Percentiles rank a stretch among this genome's conserved stretches.
phyloP scores from a whole-genome alignment of 2,797 vertebrate species.

The Gymnothorax javanicus region DNA sequence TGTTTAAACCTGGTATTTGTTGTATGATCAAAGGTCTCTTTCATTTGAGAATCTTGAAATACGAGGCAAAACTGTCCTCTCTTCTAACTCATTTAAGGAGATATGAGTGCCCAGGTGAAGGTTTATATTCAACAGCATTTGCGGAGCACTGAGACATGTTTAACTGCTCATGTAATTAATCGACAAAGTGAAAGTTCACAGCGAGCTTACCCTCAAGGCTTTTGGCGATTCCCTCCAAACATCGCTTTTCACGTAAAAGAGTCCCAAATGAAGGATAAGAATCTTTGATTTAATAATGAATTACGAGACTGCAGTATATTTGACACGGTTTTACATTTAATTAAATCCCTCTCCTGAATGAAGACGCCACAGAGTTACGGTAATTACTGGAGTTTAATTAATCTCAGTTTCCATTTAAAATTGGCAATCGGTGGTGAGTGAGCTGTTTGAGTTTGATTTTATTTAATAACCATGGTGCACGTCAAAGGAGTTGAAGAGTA shows the following conservation, averaged over 20 bases:
- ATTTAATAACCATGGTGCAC: not conserved
- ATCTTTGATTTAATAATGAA: slow-evolving; percentile 34
- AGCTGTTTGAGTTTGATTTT: slow-evolving; percentile 16
- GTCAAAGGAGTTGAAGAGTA: not conserved
- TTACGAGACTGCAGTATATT: slow-evolving; percentile 31
- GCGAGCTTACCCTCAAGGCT: slow-evolving; percentile 33
- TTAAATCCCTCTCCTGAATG: slow-evolving; percentile 7
- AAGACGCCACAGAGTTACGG: not conserved
- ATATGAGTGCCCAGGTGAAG: not conserved
- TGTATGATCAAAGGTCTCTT: not conserved
- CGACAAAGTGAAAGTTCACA: slow-evolving; percentile 30
- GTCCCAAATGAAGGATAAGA: slow-evolving; percentile 27
- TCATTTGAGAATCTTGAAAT: not conserved
- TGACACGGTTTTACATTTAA: slow-evolving; percentile 43
- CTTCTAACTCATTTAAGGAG: not conserved
- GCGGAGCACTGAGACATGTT: slow-evolving; percentile 53
- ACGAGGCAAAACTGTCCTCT: not conserved
- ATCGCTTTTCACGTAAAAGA: slow-evolving; percentile 30
- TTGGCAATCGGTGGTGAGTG: not conserved
- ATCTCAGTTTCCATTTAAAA: slow-evolving; percentile 15
- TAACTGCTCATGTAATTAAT: slow-evolving; percentile 60
- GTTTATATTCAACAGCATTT: not conserved
- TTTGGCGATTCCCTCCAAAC: slow-evolving; percentile 40
- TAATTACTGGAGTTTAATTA: slow-evolving; percentile 36
- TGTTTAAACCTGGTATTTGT: not conserved